Evolutionary conservation across 1,140 invertebrate genomes (phyloP).

Genomic region (Popillia japonica): DNA sequence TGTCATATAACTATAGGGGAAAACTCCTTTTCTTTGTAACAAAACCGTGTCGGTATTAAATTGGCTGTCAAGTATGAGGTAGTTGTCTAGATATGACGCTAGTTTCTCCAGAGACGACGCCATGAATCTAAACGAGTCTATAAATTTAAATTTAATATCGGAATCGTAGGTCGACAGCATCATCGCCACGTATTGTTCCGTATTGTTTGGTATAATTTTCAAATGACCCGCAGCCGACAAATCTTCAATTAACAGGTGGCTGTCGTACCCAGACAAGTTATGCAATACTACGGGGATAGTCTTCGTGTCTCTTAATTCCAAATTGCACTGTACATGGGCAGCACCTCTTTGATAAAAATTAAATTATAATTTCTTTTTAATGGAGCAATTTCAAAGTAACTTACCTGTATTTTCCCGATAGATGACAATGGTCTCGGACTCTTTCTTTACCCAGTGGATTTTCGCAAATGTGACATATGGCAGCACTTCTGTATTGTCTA

Average conservation of each 20-base stretch:
- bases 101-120: slow-evolving; percentile 44
- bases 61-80: neutral
- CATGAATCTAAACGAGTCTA: slow-evolving; percentile 50
- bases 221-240: neutral
- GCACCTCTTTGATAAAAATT: slow-evolving; percentile 42
- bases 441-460: slow-evolving; percentile 34
- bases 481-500: neutral
- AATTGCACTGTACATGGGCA: slow-evolving; percentile 46
- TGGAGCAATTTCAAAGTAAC: neutral
- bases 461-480: neutral
- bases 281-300: slow-evolving; percentile 59
- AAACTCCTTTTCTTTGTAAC: slow-evolving; percentile 49
- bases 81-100: slow-evolving; percentile 38
- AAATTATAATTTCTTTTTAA: slow-evolving; percentile 39
- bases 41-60: slow-evolving; percentile 45
- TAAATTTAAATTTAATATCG: slow-evolving; percentile 48
- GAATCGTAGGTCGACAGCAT: slow-evolving; percentile 47
- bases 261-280: slow-evolving; percentile 59
- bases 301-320: slow-evolving; percentile 51
- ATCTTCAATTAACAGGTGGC: slow-evolving; percentile 56
- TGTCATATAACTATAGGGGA: slow-evolving; percentile 51
- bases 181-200: slow-evolving; percentile 33
- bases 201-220: neutral
- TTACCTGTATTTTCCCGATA: slow-evolving; percentile 2
- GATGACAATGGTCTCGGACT: neutral